Evolutionary conservation across 2,113 vertebrate species (phyloP).

Genomic region (Taxidea taxus): DNA sequence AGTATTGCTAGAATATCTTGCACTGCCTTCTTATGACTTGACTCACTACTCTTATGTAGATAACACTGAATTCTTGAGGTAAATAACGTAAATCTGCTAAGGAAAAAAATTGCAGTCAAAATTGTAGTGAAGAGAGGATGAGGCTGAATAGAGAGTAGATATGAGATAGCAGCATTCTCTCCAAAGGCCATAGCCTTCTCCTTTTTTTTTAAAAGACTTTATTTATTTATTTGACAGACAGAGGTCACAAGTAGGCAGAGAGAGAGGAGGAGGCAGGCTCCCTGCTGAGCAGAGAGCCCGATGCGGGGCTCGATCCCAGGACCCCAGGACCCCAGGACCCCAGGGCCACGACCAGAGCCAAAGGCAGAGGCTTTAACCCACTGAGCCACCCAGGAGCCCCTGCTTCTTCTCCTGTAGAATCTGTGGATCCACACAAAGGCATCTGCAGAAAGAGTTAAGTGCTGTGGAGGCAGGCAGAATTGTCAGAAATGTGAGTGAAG

Average conservation of each 20-base stretch:
- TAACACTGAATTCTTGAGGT: slow-evolving; percentile 10
- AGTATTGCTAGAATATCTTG: not conserved
- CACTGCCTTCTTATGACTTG: not conserved
- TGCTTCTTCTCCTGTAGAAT: not conserved
- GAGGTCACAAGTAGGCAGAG: too few species aligned
- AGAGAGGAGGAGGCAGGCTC: too few species aligned
- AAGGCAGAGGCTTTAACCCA: too few species aligned
- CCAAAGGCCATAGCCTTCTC: not conserved
- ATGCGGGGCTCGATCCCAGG: too few species aligned
- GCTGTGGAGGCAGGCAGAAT: not conserved
- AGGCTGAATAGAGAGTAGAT: not conserved
- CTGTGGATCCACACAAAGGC: not conserved
- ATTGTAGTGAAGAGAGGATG: not conserved
- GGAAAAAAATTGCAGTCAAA: not conserved
- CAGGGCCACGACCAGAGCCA: too few species aligned
- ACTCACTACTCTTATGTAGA: not conserved
- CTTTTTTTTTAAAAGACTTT: too few species aligned
- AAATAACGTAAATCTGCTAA: not conserved
- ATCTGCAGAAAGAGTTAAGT: not conserved
- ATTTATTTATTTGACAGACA: too few species aligned
- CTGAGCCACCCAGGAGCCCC: too few species aligned
- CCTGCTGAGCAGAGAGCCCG: too few species aligned
- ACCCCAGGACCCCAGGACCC: too few species aligned
- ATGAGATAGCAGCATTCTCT: not conserved
- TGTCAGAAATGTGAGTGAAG: not conserved